Percentiles rank a stretch among this genome's conserved stretches.
Evolutionary conservation across 2,113 vertebrate genomes (phyloP).

Genomic region (Mugil cephalus): DNA sequence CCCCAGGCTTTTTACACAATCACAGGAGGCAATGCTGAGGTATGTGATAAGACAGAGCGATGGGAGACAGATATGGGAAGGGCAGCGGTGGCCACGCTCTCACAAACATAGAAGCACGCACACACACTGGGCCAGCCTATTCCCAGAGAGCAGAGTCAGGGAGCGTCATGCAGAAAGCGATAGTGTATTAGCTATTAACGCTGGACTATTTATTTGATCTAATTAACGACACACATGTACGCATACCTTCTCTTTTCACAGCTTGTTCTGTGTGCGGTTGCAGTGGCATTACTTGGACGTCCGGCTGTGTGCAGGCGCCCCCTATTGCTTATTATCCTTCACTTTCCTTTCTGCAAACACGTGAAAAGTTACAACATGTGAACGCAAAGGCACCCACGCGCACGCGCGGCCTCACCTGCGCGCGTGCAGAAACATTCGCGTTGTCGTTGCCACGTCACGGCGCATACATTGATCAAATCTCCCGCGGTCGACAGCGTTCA

Average conservation of each 20-base stretch:
- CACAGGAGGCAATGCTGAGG: constrained; percentile 80
- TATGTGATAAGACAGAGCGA: constrained; percentile 82
- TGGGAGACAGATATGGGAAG: constrained; percentile 81
- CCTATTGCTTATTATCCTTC: constrained; percentile 82
- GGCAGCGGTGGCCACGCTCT: constrained; percentile 67
- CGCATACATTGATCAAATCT: constrained; percentile 37
- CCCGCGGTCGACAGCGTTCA: constrained; percentile 30
- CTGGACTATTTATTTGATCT: constrained; percentile 46
- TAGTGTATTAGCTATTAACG: constrained; percentile 45
- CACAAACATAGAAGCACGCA: constrained; percentile 31
- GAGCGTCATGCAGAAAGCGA: constrained; percentile 29
- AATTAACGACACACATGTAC: constrained; percentile 10
- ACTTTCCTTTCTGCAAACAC: constrained; percentile 44
- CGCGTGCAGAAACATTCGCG: background rate
- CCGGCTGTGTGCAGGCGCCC: constrained; percentile 86
- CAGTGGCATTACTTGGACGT: constrained; percentile 43
- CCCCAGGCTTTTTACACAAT: constrained; percentile 78
- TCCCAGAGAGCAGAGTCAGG: constrained; percentile 31
- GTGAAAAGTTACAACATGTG: constrained; percentile 23
- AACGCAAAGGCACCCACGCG: background rate
- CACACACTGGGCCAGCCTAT: constrained; percentile 26
- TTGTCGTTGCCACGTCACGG: constrained; percentile 6
- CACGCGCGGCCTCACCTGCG: constrained; percentile 6
- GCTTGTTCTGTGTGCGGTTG: constrained; percentile 47
- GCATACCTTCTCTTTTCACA: constrained; percentile 27